Base-by-base conservation (phyloP, 2,797 vertebrate genomes). In the Dermochelys coriacea region DNA sequence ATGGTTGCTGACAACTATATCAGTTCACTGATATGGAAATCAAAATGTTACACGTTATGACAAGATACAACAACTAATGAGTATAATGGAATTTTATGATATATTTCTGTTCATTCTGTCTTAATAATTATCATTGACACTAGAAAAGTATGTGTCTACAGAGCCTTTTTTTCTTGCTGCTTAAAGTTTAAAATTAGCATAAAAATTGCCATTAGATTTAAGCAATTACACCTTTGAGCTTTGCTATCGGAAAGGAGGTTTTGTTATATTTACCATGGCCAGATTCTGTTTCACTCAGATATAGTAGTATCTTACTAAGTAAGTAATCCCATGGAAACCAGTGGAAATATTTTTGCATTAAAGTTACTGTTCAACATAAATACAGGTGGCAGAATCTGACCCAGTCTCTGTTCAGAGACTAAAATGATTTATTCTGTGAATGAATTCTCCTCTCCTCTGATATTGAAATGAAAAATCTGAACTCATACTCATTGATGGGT, bases 61-160 rank as follows among this genome's bases (percentile, higher is more conserved):
- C 49, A 94, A 86, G 34, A 93, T 78, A 15, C 6, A 61, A 74
- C 51, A 96, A 82, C 74, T 87, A 83, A 79, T 83, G 82, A 64
- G 82, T 41, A 88, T 59, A 57, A 80, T 61, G 74, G 59, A 92
- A 16, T 52, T 84, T 50, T 49, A 57, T 93, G 86, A 92, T 79
- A 74, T 96, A 51, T 87, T 97, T 94, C 64, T 92, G 59, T 84
- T 91, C 34, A 14, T 88, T 83, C 25, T 80, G 3, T n/a, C 68
- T 91, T 87, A 82, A 45, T 79, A 93, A 52, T 25, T 74, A 82
- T 3, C 87, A 93, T 92, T 93, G 80, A 64, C 77, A 83, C 3
- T 6, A 90, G 50, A 82, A 45, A 49, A 93, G 2, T 45, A 86
- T 88, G 37, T 19, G 15, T 61, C 68, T 91, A 68, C 25, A 52